phyloP scores from a whole-genome alignment of 2,113 vertebrate genomes.

The Eurypyga helias region DNA sequence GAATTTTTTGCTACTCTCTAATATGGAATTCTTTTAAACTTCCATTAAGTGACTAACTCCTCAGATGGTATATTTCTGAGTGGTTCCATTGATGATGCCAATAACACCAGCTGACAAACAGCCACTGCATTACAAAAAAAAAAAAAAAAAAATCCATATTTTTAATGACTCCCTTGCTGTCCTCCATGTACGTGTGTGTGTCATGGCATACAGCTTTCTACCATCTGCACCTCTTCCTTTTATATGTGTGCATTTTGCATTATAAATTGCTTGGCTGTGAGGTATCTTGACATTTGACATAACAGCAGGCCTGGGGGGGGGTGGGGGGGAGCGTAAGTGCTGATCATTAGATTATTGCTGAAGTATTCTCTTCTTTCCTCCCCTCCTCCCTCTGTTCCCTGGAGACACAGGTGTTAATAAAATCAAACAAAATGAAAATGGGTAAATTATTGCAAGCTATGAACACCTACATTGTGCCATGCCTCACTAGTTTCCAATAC shows the following conservation, averaged over 20 bases:
- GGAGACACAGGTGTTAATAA: slow-evolving; percentile 94
- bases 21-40: slow-evolving; percentile 18
- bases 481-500: slow-evolving; percentile 93
- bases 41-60: slow-evolving; percentile 22
- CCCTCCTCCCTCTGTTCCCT: slow-evolving; percentile 81
- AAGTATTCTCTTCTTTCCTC: slow-evolving; percentile 74
- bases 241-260: slow-evolving; percentile 5
- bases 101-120: slow-evolving; percentile 45
- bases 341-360: slow-evolving; percentile 86
- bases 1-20: not conserved
- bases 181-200: not conserved
- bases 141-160: slow-evolving; percentile 44
- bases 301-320: slow-evolving; percentile 64
- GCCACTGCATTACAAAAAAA: not conserved
- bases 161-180: slow-evolving; percentile 57
- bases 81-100: not conserved
- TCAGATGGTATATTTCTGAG: slow-evolving; percentile 17
- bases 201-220: slow-evolving; percentile 35
- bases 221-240: slow-evolving; percentile 48
- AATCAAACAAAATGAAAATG: slow-evolving; percentile 86
- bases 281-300: slow-evolving; percentile 77
- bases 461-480: slow-evolving; percentile 78
- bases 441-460: slow-evolving; percentile 81
- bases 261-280: slow-evolving; percentile 62
- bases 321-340: slow-evolving; percentile 61